Percentiles rank a stretch among this genome's conserved stretches.
Conservation (phyloP, 2,113 vertebrate genomes). For the Passer domesticus region DNA sequence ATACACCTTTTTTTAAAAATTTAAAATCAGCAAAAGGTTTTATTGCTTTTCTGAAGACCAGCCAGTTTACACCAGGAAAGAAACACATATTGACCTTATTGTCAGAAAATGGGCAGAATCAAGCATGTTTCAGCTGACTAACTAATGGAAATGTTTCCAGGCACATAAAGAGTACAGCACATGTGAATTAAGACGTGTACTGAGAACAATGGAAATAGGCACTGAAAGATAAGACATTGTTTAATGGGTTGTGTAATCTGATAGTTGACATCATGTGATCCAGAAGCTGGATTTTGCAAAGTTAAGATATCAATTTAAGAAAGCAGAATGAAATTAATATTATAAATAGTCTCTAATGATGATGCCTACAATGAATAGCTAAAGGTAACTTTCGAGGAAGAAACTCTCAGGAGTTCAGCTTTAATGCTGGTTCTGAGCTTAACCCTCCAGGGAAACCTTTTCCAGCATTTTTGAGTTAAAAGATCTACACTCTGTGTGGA, state of each 20-base stretch:
- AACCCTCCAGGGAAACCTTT: background rate
- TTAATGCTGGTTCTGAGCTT: background rate
- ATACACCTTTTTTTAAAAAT: background rate
- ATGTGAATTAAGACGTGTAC: background rate
- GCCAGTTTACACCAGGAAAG: background rate
- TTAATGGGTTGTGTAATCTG: constrained; percentile 36
- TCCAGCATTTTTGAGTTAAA: background rate
- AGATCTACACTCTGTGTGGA: background rate
- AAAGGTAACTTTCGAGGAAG: background rate
- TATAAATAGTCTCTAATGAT: background rate
- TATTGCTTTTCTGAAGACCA: background rate
- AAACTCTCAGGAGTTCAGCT: background rate
- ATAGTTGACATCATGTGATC: background rate
- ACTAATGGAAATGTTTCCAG: background rate
- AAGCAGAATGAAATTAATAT: background rate
- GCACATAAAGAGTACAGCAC: background rate
- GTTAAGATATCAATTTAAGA: background rate
- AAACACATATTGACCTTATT: background rate
- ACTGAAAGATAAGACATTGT: constrained; percentile 40
- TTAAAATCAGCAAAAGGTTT: background rate
- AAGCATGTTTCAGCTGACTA: background rate
- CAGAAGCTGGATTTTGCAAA: constrained; percentile 23
- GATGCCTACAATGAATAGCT: background rate
- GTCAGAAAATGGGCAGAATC: background rate
- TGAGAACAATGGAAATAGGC: constrained; percentile 29